Evolutionary conservation across 2,888 invertebrate genomes (phyloP).

Genomic region (Eupithecia insigniata): DNA sequence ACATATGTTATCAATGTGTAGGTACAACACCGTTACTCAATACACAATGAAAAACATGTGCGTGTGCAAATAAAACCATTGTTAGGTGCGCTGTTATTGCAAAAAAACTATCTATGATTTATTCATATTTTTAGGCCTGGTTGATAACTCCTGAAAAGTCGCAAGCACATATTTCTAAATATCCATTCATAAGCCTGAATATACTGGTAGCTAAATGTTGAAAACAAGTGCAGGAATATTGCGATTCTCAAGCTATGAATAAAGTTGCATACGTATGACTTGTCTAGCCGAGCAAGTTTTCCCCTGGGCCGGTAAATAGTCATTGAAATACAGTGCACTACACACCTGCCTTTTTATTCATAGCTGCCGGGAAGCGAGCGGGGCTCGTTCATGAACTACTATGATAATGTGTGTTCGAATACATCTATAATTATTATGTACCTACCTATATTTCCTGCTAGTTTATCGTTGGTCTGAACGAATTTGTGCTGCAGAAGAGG

Average conservation of each 20-base stretch:
- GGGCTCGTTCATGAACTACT: constrained; percentile 14
- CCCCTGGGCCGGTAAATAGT: constrained; percentile 37
- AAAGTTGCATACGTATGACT: constrained; percentile 25
- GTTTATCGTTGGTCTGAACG: constrained; percentile 9
- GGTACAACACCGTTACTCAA: neutral
- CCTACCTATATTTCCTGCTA: constrained; percentile 7
- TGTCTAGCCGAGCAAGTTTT: constrained; percentile 27
- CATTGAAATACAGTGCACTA: constrained; percentile 36
- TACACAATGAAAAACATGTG: constrained; percentile 11
- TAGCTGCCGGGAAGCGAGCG: constrained; percentile 25
- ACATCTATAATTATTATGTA: constrained; percentile 7
- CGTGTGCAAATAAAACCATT: constrained; percentile 16
- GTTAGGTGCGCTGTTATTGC: neutral
- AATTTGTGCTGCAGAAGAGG: too few species aligned
- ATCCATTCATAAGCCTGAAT: neutral
- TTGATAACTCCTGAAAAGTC: neutral
- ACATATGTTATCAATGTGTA: neutral
- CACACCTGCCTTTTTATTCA: constrained; percentile 42
- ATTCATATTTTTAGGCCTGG: neutral
- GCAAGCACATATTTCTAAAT: neutral
- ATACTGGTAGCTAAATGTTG: neutral
- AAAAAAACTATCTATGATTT: neutral
- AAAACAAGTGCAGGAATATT: neutral
- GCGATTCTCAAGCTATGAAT: constrained; percentile 4
- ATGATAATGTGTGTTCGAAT: constrained; percentile 14